Conservation (phyloP, 2,113 vertebrate species). For the Conger conger region DNA sequence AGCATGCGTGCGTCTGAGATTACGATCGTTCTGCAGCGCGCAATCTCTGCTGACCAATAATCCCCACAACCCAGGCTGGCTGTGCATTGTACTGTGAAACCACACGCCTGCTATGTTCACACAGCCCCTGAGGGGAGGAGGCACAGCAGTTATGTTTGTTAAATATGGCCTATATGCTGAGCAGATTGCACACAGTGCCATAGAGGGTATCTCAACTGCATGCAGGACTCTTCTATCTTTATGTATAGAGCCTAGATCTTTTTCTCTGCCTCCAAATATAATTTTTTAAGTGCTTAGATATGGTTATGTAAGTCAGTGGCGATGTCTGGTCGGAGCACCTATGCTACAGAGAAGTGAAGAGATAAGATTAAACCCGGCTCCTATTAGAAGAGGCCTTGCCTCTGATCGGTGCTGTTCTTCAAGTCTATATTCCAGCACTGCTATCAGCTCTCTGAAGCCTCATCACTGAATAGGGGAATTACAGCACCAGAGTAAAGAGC, state of each 20-base stretch:
- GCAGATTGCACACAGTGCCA: neutral
- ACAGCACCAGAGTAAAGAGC: neutral
- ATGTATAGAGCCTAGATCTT: constrained; percentile 44
- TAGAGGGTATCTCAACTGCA: neutral
- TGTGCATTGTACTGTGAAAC: neutral
- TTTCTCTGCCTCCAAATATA: constrained; percentile 46
- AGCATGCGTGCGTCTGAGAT: neutral
- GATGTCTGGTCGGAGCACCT: constrained; percentile 45
- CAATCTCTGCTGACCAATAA: neutral
- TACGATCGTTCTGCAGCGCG: neutral
- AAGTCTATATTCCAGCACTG: neutral
- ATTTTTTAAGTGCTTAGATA: constrained; percentile 59
- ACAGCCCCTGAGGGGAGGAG: neutral
- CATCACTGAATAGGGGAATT: constrained; percentile 6
- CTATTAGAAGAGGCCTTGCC: neutral
- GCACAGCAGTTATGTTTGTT: neutral
- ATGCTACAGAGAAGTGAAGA: constrained; percentile 12
- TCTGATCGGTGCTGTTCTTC: neutral
- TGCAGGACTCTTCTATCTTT: constrained; percentile 33
- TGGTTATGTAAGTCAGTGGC: constrained; percentile 62
- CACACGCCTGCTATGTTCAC: neutral
- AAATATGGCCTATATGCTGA: neutral
- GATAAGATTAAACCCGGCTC: constrained; percentile 20
- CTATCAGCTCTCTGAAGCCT: neutral
- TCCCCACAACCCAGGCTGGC: neutral